Evolutionary conservation across 2,888 invertebrate species (phyloP), one percentile per base, ranked within the genome.

Genomic region (Troides helena): DNA sequence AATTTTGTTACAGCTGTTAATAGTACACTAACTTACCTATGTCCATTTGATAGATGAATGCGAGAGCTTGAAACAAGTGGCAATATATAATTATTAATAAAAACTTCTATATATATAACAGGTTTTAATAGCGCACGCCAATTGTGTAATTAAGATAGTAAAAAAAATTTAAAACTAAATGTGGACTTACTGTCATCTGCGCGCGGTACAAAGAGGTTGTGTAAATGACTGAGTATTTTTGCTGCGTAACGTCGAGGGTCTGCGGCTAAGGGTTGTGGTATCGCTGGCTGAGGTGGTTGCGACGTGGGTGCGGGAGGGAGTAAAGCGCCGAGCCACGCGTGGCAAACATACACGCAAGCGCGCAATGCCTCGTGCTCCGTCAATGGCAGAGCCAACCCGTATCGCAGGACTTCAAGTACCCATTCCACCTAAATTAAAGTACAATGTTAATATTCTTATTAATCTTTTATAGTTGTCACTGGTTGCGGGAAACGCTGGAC

Each of bases 271-370:
- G 99, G 98, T 75, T 95, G 94, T 0, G 99, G 99, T 23, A 99
- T 96, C 76, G 97, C 96, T 67, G 97, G 95, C 80, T 97, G 97
- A 1, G 98, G 97, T 39, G 95, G 94, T 36, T 96, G 95, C 75
- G 97, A 95, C 0, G 97, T 96, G 70, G 99, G 92, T 96, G 98
- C 98, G 82, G 98, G 86, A 0, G 96, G 95, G 75, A 97, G 94
- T 73, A 99, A 92, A 3, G 98, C 97, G 0, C 97, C 96, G 74
- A 99, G 92, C 99, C 99, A 99, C 82, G 99, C 98, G 86, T 98
- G 99, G 84, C 99, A 99, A 53, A 99, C 96, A 84, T 97, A 97
- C 59, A 99, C 99, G 85, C 99, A 99, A 87, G 99, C 98, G 74
- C 98, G 96, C 66, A 99, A 96, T 0, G 98, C 97, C 78, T 98